Conservation (phyloP, 2,113 vertebrate genomes). For the Tenebrosternarchus preto region DNA sequence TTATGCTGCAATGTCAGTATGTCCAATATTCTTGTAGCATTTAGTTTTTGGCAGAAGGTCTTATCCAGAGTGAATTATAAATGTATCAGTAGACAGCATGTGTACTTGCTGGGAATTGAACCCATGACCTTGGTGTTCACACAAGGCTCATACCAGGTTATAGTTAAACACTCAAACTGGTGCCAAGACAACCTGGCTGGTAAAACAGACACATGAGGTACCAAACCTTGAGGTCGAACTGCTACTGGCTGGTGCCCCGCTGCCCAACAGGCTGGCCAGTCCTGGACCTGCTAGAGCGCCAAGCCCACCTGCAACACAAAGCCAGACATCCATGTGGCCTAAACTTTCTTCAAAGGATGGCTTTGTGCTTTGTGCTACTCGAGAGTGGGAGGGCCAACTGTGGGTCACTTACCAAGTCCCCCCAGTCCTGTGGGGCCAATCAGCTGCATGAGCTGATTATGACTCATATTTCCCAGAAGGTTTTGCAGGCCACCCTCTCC, state of each 20-base stretch:
- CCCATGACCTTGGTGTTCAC: too few species aligned
- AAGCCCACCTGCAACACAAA: constrained; percentile 80
- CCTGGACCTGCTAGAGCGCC: constrained; percentile 91
- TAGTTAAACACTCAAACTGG: neutral
- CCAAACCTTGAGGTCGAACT: constrained; percentile 88
- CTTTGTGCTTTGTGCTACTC: neutral
- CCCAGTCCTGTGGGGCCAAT: constrained; percentile 97
- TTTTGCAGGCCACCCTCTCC: constrained; percentile 96
- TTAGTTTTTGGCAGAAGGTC: too few species aligned
- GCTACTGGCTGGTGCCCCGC: constrained; percentile 86
- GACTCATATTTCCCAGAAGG: constrained; percentile 98
- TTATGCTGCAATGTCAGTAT: neutral
- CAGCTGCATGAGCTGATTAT: constrained; percentile 99
- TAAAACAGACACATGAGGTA: neutral
- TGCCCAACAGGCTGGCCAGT: constrained; percentile 89
- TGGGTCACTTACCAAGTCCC: constrained; percentile 83
- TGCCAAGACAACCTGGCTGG: too few species aligned
- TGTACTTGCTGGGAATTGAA: too few species aligned
- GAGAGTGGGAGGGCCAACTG: neutral
- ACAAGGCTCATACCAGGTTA: too few species aligned
- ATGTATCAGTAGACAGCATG: too few species aligned
- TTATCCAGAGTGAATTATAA: neutral
- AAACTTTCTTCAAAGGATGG: neutral
- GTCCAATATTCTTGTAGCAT: too few species aligned
- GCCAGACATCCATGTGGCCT: neutral